Conservation (phyloP, 2,797 vertebrate genomes). For the Oreortyx pictus region DNA sequence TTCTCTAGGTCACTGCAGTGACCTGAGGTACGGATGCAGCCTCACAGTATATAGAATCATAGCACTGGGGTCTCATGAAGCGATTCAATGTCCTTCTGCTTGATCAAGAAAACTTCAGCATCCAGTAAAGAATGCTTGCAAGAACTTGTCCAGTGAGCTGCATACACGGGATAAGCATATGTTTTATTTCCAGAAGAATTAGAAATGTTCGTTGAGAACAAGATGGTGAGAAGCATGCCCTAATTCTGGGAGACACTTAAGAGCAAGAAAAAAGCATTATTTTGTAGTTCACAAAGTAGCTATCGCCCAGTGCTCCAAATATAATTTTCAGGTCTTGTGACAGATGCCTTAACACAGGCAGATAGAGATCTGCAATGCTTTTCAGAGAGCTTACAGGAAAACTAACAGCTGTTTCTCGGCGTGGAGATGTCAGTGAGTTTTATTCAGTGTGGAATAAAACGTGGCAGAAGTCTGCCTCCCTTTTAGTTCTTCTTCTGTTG, state of each 20-base stretch:
- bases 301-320: neutral
- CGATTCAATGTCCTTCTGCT: neutral
- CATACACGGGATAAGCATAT: accelerated
- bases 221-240: neutral
- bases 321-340: neutral
- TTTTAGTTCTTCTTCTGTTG: neutral
- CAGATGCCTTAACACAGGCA: neutral
- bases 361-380: neutral
- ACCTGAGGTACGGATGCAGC: neutral
- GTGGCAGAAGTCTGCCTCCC: neutral
- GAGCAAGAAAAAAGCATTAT: neutral
- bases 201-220: neutral
- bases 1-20: neutral
- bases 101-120: neutral
- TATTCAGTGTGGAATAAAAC: neutral
- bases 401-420: neutral
- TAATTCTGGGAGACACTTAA: neutral
- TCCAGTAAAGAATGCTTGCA: neutral
- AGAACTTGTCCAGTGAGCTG: neutral
- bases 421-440: neutral
- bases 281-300: neutral
- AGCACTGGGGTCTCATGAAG: neutral
- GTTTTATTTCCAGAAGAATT: neutral
- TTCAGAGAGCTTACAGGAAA: neutral
- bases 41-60: neutral